Percentiles rank a stretch among this genome's conserved stretches.
Conservation (phyloP, 2,888 invertebrate species). For the Slavum lentiscoides region DNA sequence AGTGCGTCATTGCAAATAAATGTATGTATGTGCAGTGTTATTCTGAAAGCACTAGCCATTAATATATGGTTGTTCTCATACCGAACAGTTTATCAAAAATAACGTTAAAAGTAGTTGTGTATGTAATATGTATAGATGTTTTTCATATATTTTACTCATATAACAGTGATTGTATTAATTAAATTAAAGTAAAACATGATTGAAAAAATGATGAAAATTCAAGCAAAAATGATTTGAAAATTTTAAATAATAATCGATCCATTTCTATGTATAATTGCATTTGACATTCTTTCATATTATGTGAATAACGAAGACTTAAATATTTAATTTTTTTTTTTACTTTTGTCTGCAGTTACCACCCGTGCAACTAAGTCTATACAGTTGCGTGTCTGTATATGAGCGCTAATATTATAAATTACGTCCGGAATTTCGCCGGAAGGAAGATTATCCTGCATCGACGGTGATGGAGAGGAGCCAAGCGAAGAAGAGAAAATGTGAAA, state of each 20-base stretch:
- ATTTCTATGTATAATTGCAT: too few species aligned
- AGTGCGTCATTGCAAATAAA: neutral
- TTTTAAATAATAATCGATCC: too few species aligned
- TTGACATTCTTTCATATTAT: too few species aligned
- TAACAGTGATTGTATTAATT: too few species aligned
- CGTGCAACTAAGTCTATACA: neutral
- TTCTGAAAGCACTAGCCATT: too few species aligned
- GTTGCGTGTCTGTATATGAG: neutral
- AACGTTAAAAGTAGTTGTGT: neutral
- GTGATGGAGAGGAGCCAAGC: neutral
- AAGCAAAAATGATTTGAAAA: too few species aligned
- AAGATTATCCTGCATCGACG: neutral
- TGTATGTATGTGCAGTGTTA: too few species aligned
- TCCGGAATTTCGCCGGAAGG: slow-evolving; percentile 1
- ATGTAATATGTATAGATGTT: slow-evolving; percentile 3
- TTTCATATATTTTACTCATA: neutral
- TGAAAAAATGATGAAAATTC: too few species aligned
- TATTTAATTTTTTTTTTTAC: too few species aligned
- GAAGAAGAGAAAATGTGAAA: neutral
- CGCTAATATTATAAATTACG: slow-evolving; percentile 5
- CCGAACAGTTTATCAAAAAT: slow-evolving; percentile 1
- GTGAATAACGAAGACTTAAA: too few species aligned
- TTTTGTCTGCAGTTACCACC: neutral
- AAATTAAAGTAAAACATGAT: too few species aligned
- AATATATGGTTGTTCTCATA: too few species aligned